Evolutionary conservation across 2,797 vertebrate species (phyloP).

Genomic region (Catamblyrhynchus diadema): DNA sequence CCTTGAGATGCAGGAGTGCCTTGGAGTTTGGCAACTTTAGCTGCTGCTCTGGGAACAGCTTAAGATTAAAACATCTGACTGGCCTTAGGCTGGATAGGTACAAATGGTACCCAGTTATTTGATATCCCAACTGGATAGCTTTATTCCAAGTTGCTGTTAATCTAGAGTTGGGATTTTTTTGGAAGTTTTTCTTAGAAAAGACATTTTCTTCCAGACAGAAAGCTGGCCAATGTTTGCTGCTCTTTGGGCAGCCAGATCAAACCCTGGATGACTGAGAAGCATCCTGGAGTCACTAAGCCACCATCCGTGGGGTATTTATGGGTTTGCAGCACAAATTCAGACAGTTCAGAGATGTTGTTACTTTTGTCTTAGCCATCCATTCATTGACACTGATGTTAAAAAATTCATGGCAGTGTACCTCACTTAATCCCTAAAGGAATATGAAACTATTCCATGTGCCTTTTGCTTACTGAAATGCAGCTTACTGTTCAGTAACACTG

Average conservation of each 20-base stretch:
- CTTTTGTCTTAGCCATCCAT: not conserved
- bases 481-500: not conserved
- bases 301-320: accelerated
- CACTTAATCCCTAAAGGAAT: not conserved
- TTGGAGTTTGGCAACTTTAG: not conserved
- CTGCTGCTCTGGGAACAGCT: not conserved
- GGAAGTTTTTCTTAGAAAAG: not conserved
- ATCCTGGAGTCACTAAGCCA: accelerated
- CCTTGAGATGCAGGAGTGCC: not conserved
- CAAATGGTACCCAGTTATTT: not conserved
- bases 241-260: not conserved
- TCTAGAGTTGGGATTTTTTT: not conserved
- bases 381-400: not conserved
- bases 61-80: not conserved
- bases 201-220: not conserved
- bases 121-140: not conserved
- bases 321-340: not conserved
- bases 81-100: not conserved
- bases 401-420: not conserved
- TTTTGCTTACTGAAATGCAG: not conserved
- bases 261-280: not conserved
- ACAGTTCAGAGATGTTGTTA: not conserved
- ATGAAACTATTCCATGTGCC: not conserved
- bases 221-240: not conserved
- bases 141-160: not conserved